Conservation (phyloP, 2,113 vertebrate genomes). For the Lophotis ruficrista region DNA sequence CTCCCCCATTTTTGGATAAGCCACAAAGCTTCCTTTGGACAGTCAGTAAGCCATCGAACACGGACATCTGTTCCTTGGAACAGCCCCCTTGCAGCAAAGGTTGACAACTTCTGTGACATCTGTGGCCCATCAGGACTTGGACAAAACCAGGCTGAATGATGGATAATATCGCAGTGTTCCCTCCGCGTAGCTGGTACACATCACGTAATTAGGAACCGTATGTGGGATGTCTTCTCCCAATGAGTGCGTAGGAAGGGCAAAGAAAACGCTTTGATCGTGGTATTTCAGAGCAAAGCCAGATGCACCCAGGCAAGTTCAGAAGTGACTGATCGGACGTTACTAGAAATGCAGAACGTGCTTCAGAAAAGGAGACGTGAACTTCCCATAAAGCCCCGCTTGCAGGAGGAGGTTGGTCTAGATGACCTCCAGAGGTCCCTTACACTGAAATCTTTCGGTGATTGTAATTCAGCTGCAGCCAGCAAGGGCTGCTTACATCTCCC, state of each 20-base stretch:
- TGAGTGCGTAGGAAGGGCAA: neutral
- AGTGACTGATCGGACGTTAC: neutral
- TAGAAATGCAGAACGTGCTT: neutral
- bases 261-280: neutral
- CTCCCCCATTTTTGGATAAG: neutral
- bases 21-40: neutral
- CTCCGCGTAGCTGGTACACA: neutral
- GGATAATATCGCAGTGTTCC: neutral
- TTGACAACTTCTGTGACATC: constrained; percentile 19
- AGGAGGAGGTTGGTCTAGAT: neutral
- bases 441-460: neutral
- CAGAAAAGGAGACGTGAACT: neutral
- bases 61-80: constrained; percentile 35
- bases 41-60: neutral
- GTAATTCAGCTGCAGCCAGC: constrained; percentile 37
- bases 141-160: neutral
- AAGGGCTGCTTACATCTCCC: neutral
- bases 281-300: neutral
- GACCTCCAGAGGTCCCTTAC: constrained; percentile 17
- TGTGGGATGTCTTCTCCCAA: neutral
- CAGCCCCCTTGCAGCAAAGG: neutral
- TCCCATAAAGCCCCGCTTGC: neutral
- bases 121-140: constrained; percentile 48
- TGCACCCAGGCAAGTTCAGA: neutral
- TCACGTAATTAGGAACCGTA: neutral